A percentile compares a stretch with the other conserved stretches of the same genome.
Evolutionary conservation across 2,797 vertebrate genomes (phyloP).

Genomic region (Danio jaintianensis): DNA sequence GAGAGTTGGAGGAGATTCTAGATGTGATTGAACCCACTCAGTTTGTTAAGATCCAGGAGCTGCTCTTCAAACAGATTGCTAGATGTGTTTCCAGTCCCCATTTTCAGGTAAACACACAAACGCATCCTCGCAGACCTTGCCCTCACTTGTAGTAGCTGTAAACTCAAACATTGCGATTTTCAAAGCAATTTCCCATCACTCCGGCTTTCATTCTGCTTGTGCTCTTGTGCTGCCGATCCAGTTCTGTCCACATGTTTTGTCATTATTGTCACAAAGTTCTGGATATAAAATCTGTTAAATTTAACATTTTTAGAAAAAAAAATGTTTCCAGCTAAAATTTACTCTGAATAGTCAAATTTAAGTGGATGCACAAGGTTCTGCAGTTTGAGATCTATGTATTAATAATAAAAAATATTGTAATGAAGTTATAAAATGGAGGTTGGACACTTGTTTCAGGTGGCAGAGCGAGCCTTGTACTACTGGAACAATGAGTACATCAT

Average conservation of each 20-base stretch:
- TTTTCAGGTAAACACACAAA: constrained; percentile 86
- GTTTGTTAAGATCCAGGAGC: constrained; percentile 98
- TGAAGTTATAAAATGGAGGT: not conserved
- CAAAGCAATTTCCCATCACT: not conserved
- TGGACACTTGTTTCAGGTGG: constrained; percentile 81
- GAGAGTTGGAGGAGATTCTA: constrained; percentile 97
- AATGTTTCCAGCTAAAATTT: not conserved
- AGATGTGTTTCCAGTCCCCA: constrained; percentile 99
- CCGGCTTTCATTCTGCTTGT: not conserved
- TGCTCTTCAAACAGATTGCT: constrained; percentile 98
- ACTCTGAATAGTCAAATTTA: not conserved
- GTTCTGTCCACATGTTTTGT: not conserved
- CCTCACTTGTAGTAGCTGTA: not conserved
- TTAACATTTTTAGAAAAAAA: not conserved
- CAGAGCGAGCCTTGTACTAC: constrained; percentile 96
- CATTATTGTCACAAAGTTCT: not conserved
- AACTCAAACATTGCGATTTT: not conserved
- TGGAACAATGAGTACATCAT: constrained; percentile 99
- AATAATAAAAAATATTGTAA: not conserved
- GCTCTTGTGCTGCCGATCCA: not conserved
- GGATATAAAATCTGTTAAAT: not conserved
- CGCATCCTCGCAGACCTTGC: not conserved
- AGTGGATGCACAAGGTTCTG: not conserved
- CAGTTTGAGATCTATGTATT: not conserved
- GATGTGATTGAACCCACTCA: constrained; percentile 98